Evolutionary conservation across 2,888 invertebrate genomes (phyloP).

Genomic region (Apotomis turbidana): DNA sequence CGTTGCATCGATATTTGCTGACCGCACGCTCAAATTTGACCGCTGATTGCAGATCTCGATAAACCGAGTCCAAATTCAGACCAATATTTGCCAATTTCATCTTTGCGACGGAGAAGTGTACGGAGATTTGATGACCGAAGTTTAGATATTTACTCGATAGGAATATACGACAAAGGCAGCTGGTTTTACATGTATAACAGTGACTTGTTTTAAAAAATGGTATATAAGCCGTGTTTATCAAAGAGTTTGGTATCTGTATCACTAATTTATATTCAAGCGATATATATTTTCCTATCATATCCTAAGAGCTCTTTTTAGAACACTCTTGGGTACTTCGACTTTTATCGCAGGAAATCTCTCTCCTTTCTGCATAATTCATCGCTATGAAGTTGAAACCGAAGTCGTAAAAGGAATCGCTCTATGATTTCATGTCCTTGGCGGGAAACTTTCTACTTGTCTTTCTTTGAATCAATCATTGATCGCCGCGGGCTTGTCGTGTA

Average conservation of each 20-base stretch:
- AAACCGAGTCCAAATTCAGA: constrained; percentile 23
- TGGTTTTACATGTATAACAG: too few species aligned
- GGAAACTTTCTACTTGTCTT: constrained; percentile 78
- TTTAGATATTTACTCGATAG: not conserved
- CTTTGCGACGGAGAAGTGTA: not conserved
- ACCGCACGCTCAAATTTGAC: constrained; percentile 40
- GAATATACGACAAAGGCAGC: not conserved
- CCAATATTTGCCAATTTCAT: constrained; percentile 25
- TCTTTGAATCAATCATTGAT: constrained; percentile 69
- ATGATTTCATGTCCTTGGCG: constrained; percentile 81
- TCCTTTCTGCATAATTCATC: constrained; percentile 83
- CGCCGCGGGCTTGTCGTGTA: constrained; percentile 56
- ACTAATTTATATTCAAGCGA: constrained; percentile 42
- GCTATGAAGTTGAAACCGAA: constrained; percentile 83
- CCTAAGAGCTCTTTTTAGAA: constrained; percentile 76
- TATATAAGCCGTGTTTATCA: not conserved
- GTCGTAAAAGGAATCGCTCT: constrained; percentile 84
- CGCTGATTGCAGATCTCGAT: constrained; percentile 38
- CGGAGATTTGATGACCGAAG: not conserved
- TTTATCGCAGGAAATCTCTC: constrained; percentile 82
- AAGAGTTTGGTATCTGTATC: constrained; percentile 18
- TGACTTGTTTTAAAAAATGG: too few species aligned
- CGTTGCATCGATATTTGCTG: constrained; percentile 42
- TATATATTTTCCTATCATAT: constrained; percentile 61
- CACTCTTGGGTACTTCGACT: constrained; percentile 80